phyloP scores from a whole-genome alignment of 2,888 invertebrate genomes.

The Agapostemon virescens region DNA sequence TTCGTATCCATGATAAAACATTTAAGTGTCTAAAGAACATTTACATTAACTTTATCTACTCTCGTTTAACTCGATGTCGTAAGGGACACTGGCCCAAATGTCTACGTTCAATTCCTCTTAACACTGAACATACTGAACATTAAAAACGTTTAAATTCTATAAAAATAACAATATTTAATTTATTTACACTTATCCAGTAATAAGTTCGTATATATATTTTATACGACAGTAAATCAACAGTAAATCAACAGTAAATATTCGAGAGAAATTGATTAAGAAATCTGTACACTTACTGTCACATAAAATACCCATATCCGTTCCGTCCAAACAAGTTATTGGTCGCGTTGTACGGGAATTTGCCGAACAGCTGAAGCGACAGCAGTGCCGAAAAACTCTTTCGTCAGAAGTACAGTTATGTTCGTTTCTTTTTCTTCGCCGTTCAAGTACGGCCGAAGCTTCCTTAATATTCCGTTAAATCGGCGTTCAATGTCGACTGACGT shows the following conservation, averaged over 20 bases:
- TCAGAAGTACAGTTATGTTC: neutral
- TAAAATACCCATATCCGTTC: neutral
- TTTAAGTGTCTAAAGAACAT: no score
- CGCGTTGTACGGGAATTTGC: no score
- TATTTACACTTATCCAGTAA: neutral
- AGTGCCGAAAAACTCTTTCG: neutral
- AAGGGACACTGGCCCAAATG: no score
- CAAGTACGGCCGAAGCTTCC: neutral
- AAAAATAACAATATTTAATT: neutral
- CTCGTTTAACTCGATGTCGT: no score
- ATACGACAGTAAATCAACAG: neutral
- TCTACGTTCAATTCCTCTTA: neutral
- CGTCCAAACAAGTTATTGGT: neutral
- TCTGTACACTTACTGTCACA: no score
- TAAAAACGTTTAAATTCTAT: no score
- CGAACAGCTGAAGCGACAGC: no score
- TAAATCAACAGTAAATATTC: neutral
- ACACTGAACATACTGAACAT: neutral
- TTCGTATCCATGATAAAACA: no score
- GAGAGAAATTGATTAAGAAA: neutral
- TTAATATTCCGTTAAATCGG: slow-evolving; percentile 13
- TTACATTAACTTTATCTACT: no score
- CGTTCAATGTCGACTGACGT: slow-evolving; percentile 37
- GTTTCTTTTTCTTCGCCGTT: neutral
- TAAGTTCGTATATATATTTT: neutral